Percentiles rank a stretch among this genome's conserved stretches.
Evolutionary conservation across 2,113 vertebrate genomes (phyloP).

Genomic region (Aepyceros melampus): DNA sequence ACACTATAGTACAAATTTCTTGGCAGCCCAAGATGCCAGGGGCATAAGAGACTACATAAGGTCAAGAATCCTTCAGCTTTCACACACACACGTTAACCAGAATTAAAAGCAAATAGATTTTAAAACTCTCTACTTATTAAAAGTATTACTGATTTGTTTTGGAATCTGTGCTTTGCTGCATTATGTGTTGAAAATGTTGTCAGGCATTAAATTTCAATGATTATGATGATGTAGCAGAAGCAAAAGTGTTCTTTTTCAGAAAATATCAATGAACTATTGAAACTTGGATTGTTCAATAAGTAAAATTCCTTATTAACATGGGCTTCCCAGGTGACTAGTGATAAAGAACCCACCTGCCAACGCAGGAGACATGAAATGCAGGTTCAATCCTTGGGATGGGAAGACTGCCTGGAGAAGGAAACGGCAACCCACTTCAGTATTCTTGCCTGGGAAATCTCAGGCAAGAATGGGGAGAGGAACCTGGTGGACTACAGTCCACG

Average conservation of each 20-base stretch:
- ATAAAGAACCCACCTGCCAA: background rate
- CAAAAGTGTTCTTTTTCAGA: background rate
- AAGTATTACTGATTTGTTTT: background rate
- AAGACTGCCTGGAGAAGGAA: background rate
- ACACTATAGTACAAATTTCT: slow-evolving; percentile 12
- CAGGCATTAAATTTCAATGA: background rate
- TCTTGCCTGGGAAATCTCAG: background rate
- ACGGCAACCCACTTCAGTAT: background rate
- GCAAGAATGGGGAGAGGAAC: background rate
- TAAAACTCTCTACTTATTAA: background rate
- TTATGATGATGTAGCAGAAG: background rate
- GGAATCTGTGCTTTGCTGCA: background rate
- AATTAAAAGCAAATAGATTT: slow-evolving; percentile 1
- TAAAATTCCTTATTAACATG: background rate
- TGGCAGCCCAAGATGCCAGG: background rate
- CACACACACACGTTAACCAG: background rate
- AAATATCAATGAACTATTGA: background rate
- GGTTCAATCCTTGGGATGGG: background rate
- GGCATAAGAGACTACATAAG: background rate
- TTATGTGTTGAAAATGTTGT: background rate
- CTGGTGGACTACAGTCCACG: background rate
- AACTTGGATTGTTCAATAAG: background rate
- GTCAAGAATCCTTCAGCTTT: background rate
- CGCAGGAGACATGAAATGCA: background rate
- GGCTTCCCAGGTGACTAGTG: background rate